Percentiles rank a stretch among this genome's conserved stretches.
These are phyloP conservation scores for Bambusicola thoracicus DNA, from an alignment of 2,113 vertebrate genomes.

Conservation along the genomic window DNA sequence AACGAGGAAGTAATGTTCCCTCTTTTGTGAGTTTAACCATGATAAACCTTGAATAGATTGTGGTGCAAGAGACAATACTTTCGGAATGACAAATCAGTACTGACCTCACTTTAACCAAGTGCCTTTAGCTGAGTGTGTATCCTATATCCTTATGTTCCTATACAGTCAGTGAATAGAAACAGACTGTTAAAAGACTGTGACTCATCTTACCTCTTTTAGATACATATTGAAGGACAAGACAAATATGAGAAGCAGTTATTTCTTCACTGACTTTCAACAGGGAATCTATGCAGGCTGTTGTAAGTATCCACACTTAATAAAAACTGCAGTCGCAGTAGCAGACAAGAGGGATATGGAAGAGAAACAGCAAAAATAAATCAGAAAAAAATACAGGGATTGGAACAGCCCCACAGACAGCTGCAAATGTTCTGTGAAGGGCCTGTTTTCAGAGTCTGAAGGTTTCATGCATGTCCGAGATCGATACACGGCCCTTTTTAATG, in stretches of 20 bases:
- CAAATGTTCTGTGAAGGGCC: not conserved
- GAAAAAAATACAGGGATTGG: rapidly evolving
- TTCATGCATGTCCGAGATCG: not conserved
- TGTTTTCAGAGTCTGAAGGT: not conserved
- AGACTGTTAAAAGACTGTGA: not conserved
- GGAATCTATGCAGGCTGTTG: rapidly evolving
- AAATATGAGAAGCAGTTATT: not conserved
- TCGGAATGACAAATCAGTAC: not conserved
- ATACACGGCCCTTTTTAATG: not conserved
- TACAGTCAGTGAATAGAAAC: not conserved
- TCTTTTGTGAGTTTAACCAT: not conserved
- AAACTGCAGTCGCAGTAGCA: not conserved
- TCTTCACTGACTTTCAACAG: not conserved
- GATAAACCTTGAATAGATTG: not conserved
- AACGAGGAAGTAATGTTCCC: not conserved
- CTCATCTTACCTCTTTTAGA: not conserved
- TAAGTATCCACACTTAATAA: not conserved
- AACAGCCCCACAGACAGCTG: not conserved
- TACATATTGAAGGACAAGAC: not conserved
- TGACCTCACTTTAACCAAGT: not conserved
- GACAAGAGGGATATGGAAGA: not conserved
- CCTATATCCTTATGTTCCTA: not conserved
- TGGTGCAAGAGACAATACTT: not conserved
- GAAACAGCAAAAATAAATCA: not conserved
- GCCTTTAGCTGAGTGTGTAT: not conserved